These are phyloP conservation scores for Amazona finschi DNA, from an alignment of 2,797 vertebrate genomes.

Conservation along the genomic window DNA sequence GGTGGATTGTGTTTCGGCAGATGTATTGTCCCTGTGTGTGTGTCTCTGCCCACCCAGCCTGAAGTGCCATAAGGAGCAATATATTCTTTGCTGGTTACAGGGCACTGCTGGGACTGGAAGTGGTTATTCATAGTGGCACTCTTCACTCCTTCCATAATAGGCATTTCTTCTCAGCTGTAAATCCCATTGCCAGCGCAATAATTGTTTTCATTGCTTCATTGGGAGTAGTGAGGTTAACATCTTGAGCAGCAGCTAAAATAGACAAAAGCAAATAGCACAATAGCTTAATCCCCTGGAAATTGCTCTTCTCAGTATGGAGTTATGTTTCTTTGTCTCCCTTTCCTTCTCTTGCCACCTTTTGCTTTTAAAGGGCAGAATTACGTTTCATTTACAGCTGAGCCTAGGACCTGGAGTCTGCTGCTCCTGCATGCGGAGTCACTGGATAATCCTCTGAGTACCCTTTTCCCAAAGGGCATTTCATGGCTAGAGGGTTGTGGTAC, in stretches of 20 bases:
- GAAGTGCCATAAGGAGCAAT: background rate
- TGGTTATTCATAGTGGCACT: background rate
- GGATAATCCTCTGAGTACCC: background rate
- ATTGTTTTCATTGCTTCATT: slow-evolving; percentile 41
- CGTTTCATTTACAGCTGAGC: background rate
- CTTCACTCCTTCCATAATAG: background rate
- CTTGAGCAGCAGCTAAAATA: background rate
- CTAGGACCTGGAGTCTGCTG: background rate
- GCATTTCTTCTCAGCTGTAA: background rate
- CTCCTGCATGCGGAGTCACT: background rate
- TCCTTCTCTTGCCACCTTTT: background rate
- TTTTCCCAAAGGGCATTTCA: background rate
- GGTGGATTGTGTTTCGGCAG: background rate
- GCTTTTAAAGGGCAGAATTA: background rate
- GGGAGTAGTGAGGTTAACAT: slow-evolving; percentile 34
- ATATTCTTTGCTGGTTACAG: background rate
- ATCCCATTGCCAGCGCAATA: background rate
- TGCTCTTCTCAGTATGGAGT: background rate
- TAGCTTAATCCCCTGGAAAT: slow-evolving; percentile 38
- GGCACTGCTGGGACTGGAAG: background rate
- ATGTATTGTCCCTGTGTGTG: background rate
- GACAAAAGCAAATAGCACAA: slow-evolving; percentile 1
- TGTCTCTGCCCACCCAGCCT: accelerated
- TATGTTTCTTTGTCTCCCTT: background rate
- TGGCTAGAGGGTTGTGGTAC: background rate